Evolutionary conservation across 2,888 invertebrate genomes (phyloP).

Genomic region (Cephus sareptanus): DNA sequence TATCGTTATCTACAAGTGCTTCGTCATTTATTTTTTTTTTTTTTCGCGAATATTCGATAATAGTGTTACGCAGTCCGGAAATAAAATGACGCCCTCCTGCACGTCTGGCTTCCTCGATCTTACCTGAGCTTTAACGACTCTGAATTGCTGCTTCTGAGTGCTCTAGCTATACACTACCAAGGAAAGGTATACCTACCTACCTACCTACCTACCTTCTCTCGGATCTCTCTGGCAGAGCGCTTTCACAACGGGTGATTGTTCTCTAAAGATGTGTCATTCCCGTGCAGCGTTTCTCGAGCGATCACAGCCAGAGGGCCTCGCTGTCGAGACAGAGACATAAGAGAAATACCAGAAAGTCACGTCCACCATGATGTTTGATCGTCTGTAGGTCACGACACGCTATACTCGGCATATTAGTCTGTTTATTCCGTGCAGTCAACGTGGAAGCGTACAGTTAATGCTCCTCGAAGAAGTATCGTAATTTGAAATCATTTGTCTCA

Average conservation of each 20-base stretch:
- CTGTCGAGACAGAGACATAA: slow-evolving; percentile 23
- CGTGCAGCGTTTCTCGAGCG: slow-evolving; percentile 2
- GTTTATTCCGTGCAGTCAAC: background rate
- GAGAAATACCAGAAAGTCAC: slow-evolving; percentile 39
- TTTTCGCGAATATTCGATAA: background rate
- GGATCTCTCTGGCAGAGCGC: slow-evolving; percentile 21
- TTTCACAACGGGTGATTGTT: slow-evolving; percentile 52
- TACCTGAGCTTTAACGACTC: background rate
- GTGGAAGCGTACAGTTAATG: background rate
- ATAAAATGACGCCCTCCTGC: background rate
- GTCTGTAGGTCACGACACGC: slow-evolving; percentile 29
- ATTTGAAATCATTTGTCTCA: background rate
- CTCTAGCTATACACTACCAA: background rate
- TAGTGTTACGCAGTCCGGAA: background rate
- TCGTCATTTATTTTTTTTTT: background rate
- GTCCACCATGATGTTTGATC: slow-evolving; percentile 45
- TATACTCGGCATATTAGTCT: background rate
- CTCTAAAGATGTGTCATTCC: slow-evolving; percentile 47
- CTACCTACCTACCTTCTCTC: background rate
- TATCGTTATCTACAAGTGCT: background rate
- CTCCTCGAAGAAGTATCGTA: background rate
- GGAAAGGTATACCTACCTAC: background rate
- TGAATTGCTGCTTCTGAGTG: background rate
- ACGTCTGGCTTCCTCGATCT: background rate
- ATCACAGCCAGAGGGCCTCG: slow-evolving; percentile 26